A percentile compares a stretch with the other conserved stretches of the same genome.
Conservation (phyloP, 2,113 vertebrate species). For the Prunella fulvescens region DNA sequence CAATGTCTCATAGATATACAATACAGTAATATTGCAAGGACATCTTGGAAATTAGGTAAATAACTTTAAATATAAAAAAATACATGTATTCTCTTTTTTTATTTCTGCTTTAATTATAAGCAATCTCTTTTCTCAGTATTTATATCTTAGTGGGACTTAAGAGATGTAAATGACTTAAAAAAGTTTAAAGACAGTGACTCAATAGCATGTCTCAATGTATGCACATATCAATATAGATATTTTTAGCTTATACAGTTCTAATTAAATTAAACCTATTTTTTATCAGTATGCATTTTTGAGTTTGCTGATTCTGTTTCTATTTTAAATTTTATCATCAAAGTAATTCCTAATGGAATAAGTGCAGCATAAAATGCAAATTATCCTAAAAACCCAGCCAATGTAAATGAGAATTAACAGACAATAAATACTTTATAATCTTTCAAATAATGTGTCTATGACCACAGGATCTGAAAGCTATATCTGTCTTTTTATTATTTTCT, state of each 20-base stretch:
- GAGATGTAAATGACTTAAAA: background rate
- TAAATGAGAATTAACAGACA: background rate
- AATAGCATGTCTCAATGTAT: background rate
- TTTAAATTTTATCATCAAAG: constrained; percentile 21
- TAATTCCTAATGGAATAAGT: constrained; percentile 18
- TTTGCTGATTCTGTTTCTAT: constrained; percentile 36
- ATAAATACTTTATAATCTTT: background rate
- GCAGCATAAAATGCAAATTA: background rate
- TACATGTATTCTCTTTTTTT: background rate
- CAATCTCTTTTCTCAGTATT: background rate
- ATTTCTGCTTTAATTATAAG: background rate
- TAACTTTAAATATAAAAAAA: background rate
- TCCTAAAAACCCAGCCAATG: background rate
- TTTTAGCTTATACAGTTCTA: background rate
- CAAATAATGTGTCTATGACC: background rate
- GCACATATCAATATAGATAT: background rate
- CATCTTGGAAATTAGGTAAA: background rate
- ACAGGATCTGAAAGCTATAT: background rate
- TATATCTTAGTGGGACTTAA: background rate
- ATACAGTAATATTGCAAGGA: background rate
- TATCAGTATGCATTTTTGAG: background rate
- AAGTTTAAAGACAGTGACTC: background rate
- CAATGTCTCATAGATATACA: background rate
- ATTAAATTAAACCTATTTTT: background rate
- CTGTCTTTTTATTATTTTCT: background rate